Evolutionary conservation across 2,888 invertebrate species (phyloP), one percentile per base, ranked within the genome.

Genomic region (Agrochola circellaris): DNA sequence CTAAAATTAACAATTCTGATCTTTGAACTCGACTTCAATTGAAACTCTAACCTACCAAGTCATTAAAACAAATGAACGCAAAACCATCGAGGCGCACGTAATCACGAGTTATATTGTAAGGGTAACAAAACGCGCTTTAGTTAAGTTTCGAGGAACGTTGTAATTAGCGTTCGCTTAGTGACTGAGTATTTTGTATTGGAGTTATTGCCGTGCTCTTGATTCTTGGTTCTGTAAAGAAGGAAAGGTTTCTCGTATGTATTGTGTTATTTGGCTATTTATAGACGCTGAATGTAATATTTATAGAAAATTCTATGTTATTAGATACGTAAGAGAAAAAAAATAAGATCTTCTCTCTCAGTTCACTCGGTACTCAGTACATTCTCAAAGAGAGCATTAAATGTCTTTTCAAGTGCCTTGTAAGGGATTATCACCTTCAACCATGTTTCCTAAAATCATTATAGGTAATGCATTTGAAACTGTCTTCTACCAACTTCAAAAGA

Each of bases 51-150:
- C 85, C 81, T 74, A 83, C 76, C 85, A 88, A 87, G 86, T 86
- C 87, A 87, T 86, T 88, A 88, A 85, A 79, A 87, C 86, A 88
- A 87, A 87, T 86, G 88, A 88, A 83, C 79, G 81, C 75, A 80
- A 79, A 87, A 85, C 87, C 86, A 76, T 84, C 76, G 79, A 86
- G 82, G 86, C 88, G 80, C 74, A 82, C 74, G 88, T 87, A 87
- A 87, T 87, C 84, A 81, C 82, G 77, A 87, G 78, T 84, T 86
- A 86, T 86, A 87, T 81, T 87, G 84, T 86, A 80, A 68, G 86
- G 78, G 88, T 82, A 81, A 88, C 87, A 65, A 79, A 83, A 84
- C 84, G 85, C 78, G 82, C 67, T 78, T 85, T 77, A 83, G 83
- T 88, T 88, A 82, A 77, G 82, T 82, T 83, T 85, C 65, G 68